phyloP scores from a whole-genome alignment of 2,888 invertebrate species.

The Drosophila cracens region DNA sequence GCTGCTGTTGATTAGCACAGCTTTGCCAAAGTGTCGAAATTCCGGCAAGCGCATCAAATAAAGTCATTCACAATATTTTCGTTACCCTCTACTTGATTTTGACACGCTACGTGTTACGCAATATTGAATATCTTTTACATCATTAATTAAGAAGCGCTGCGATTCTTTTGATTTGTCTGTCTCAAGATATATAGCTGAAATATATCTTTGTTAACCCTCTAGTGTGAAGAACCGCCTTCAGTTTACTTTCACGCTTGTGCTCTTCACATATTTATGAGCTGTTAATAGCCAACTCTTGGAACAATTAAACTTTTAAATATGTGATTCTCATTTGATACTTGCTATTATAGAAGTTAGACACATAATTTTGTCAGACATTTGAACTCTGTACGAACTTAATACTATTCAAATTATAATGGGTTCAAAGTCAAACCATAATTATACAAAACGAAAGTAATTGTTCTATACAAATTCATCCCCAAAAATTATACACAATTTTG shows the following conservation, averaged over 20 bases:
- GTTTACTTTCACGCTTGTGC: neutral
- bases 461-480: neutral
- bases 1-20: conserved; percentile 45
- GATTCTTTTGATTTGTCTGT: neutral
- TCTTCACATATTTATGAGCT: neutral
- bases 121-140: neutral
- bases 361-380: conserved; percentile 1
- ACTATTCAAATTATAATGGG: conserved; percentile 14
- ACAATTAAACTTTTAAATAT: conserved; percentile 4
- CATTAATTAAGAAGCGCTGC: neutral
- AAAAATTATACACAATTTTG: conserved; percentile 17
- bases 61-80: conserved; percentile 26
- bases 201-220: neutral
- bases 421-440: conserved; percentile 19
- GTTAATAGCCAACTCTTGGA: neutral
- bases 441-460: conserved; percentile 1
- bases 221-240: neutral
- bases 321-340: neutral
- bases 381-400: conserved; percentile 12
- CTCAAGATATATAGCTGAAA: no score
- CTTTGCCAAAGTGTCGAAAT: conserved; percentile 50
- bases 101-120: neutral
- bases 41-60: conserved; percentile 21
- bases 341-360: neutral
- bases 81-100: conserved; percentile 1